Percentiles rank a stretch among this genome's conserved stretches.
Evolutionary conservation across 2,113 vertebrate genomes (phyloP).

Genomic region (Bungarus multicinctus): DNA sequence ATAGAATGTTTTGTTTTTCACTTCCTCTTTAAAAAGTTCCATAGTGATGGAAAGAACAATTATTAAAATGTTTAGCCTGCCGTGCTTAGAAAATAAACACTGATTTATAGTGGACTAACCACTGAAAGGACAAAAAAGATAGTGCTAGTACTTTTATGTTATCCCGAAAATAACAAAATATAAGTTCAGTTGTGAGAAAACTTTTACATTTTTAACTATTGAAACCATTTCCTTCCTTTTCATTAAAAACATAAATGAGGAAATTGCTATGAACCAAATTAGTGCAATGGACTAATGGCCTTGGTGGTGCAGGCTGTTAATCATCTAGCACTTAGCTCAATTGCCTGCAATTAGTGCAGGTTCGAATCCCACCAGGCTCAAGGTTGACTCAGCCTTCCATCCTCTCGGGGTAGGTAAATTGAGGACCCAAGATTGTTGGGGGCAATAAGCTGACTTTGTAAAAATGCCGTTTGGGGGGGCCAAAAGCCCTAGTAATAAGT

Average conservation of each 20-base stretch:
- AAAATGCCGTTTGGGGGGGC: too few species aligned
- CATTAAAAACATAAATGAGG: neutral
- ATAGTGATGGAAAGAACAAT: neutral
- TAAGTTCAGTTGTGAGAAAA: neutral
- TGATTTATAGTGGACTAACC: neutral
- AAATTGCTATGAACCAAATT: neutral
- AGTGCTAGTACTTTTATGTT: neutral
- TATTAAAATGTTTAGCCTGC: neutral
- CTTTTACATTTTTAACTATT: neutral
- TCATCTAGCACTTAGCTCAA: too few species aligned
- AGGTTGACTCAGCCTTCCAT: too few species aligned
- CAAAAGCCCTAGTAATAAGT: too few species aligned
- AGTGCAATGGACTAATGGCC: too few species aligned
- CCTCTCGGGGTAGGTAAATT: too few species aligned
- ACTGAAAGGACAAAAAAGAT: neutral
- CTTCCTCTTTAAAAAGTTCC: neutral
- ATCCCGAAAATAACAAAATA: neutral
- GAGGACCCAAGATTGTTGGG: too few species aligned
- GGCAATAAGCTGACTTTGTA: too few species aligned
- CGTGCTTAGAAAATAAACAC: neutral
- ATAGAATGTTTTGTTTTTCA: neutral
- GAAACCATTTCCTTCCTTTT: neutral
- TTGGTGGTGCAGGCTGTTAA: too few species aligned
- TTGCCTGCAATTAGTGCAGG: too few species aligned
- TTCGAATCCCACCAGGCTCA: too few species aligned